Percentiles rank a stretch among this genome's conserved stretches.
phyloP scores from a whole-genome alignment of 2,888 invertebrate species.

The Acleris cristana region DNA sequence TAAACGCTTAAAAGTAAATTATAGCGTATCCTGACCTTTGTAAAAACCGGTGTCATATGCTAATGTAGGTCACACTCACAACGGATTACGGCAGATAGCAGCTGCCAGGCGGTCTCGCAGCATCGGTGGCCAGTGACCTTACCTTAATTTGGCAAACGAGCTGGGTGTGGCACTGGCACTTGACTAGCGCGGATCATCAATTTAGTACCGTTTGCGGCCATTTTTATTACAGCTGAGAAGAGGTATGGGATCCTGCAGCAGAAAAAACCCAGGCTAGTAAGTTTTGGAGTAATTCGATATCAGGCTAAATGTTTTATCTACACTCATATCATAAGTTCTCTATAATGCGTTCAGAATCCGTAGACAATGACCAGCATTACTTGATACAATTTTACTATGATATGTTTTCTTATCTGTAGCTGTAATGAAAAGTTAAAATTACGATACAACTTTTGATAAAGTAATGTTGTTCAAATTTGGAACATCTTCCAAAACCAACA shows the following conservation, averaged over 20 bases:
- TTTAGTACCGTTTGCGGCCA: neutral
- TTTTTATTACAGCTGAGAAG: neutral
- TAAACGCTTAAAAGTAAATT: constrained; percentile 7
- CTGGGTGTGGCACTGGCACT: constrained; percentile 21
- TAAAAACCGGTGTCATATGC: constrained; percentile 15
- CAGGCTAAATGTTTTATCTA: too few species aligned
- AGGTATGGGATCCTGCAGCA: neutral
- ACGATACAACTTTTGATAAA: too few species aligned
- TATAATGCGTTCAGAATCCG: too few species aligned
- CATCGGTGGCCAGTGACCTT: constrained; percentile 21
- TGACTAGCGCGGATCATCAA: constrained; percentile 3
- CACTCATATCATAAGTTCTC: too few species aligned
- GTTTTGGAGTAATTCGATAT: too few species aligned
- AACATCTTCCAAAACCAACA: too few species aligned
- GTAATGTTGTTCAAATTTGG: too few species aligned
- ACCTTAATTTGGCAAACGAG: constrained; percentile 28
- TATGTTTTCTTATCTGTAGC: too few species aligned
- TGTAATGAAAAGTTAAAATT: too few species aligned
- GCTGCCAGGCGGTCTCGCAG: constrained; percentile 29
- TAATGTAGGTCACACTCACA: constrained; percentile 25
- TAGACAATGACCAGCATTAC: too few species aligned
- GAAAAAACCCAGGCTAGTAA: too few species aligned
- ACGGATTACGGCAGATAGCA: constrained; percentile 17
- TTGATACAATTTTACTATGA: too few species aligned
- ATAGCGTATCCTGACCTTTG: constrained; percentile 14